Conservation (phyloP, 2,888 invertebrate genomes). For the Nemotelus pantherinus region DNA sequence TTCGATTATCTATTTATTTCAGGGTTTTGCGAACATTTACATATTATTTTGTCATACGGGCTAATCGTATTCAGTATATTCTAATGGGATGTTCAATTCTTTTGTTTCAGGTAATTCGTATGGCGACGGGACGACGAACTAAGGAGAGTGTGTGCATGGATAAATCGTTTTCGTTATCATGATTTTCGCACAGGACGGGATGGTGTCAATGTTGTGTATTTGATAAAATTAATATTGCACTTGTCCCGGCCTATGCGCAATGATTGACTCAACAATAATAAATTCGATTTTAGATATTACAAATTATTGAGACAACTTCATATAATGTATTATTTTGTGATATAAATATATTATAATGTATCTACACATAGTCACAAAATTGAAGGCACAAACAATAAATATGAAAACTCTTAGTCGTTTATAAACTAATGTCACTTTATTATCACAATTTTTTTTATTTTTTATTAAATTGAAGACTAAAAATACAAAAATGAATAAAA, state of each 20-base stretch:
- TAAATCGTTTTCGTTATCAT: slow-evolving; percentile 4
- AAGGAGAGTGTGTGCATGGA: neutral
- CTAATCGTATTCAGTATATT: neutral
- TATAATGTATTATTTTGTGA: too few relatives aligned
- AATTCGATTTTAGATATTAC: too few relatives aligned
- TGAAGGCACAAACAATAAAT: too few relatives aligned
- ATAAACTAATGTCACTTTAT: too few relatives aligned
- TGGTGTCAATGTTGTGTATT: slow-evolving; percentile 62
- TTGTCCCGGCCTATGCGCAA: slow-evolving; percentile 73
- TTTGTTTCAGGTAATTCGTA: neutral
- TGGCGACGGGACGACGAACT: neutral
- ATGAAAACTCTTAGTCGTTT: too few relatives aligned
- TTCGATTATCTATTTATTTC: neutral
- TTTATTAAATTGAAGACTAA: too few relatives aligned
- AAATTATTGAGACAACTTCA: too few relatives aligned
- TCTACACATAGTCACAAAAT: too few relatives aligned
- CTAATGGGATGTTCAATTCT: neutral
- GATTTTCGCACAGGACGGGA: slow-evolving; percentile 61
- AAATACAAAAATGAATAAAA: too few relatives aligned
- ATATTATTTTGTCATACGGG: slow-evolving; percentile 1
- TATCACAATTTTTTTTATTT: too few relatives aligned
- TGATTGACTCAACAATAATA: slow-evolving; percentile 43
- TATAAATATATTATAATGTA: too few relatives aligned
- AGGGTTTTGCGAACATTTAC: neutral
- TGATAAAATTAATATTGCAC: slow-evolving; percentile 69